Evolutionary conservation across 92 coral and sea anemone species (phyloP).

Genomic region (Epizoanthus fatuus): DNA sequence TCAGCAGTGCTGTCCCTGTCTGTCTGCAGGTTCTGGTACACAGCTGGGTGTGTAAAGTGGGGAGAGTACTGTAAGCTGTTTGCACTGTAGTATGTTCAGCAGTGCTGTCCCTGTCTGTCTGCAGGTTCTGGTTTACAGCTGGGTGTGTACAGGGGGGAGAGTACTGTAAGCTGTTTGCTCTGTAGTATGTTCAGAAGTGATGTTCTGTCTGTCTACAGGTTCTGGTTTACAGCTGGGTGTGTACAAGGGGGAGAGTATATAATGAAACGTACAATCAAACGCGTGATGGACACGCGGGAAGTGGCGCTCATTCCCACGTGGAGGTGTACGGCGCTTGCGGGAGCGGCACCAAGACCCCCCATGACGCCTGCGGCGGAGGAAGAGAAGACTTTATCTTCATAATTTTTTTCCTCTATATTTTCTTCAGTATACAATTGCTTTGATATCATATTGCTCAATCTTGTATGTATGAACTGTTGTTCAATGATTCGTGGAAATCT

Average conservation of each 20-base stretch:
- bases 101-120: too few species aligned
- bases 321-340: slow-evolving; percentile 59
- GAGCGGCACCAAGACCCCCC: slow-evolving; percentile 25
- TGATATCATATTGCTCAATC: too few species aligned
- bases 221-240: slow-evolving; percentile 74
- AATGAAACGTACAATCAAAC: slow-evolving; percentile 41
- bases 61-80: too few species aligned
- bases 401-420: background rate
- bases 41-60: too few species aligned
- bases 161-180: too few species aligned
- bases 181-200: background rate
- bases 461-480: too few species aligned
- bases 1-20: background rate
- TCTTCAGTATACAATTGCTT: too few species aligned
- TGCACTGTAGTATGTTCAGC: too few species aligned
- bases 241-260: slow-evolving; percentile 81
- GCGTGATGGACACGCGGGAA: slow-evolving; percentile 42
- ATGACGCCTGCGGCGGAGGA: background rate
- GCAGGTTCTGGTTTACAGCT: too few species aligned
- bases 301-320: slow-evolving; percentile 73
- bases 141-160: too few species aligned
- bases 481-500: too few species aligned
- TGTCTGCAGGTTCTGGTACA: too few species aligned
- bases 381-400: background rate
- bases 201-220: background rate